A percentile compares a stretch with the other conserved stretches of the same genome.
phyloP scores from a whole-genome alignment of 1,140 invertebrate genomes.

The Anadara kagoshimensis region DNA sequence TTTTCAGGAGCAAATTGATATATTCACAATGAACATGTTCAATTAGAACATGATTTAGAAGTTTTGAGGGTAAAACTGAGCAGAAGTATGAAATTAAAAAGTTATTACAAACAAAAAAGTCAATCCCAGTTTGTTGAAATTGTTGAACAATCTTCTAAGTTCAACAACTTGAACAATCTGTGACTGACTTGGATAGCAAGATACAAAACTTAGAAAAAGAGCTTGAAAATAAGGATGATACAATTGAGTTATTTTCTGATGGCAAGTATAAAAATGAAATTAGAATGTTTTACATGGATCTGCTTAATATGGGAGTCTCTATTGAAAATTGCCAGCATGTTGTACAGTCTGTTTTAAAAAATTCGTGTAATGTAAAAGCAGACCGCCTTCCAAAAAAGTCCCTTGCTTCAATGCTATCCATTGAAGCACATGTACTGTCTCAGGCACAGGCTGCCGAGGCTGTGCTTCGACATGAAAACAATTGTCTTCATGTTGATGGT shows the following conservation, averaged over 20 bases:
- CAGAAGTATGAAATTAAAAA: not conserved
- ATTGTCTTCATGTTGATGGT: too few relatives aligned
- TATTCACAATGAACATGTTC: not conserved
- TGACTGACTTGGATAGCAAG: not conserved
- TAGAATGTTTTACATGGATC: too few relatives aligned
- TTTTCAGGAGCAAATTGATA: not conserved
- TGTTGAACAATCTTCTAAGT: not conserved
- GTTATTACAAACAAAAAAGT: too few relatives aligned
- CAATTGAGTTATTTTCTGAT: too few relatives aligned
- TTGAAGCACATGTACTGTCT: not conserved
- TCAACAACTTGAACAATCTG: not conserved
- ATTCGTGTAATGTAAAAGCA: too few relatives aligned
- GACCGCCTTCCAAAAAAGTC: not conserved
- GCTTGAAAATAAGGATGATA: too few relatives aligned
- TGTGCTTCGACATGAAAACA: too few relatives aligned
- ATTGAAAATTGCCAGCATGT: too few relatives aligned
- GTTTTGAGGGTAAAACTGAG: not conserved
- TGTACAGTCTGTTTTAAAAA: too few relatives aligned
- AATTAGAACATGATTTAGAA: slow-evolving; percentile 1
- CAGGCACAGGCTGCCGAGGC: too few relatives aligned
- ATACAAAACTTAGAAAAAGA: not conserved
- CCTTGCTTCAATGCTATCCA: not conserved
- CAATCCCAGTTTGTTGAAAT: not conserved
- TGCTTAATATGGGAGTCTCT: too few relatives aligned
- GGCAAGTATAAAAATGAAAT: too few relatives aligned